phyloP scores from a whole-genome alignment of 2,888 invertebrate genomes.

The Tetrapedia diversipes region DNA sequence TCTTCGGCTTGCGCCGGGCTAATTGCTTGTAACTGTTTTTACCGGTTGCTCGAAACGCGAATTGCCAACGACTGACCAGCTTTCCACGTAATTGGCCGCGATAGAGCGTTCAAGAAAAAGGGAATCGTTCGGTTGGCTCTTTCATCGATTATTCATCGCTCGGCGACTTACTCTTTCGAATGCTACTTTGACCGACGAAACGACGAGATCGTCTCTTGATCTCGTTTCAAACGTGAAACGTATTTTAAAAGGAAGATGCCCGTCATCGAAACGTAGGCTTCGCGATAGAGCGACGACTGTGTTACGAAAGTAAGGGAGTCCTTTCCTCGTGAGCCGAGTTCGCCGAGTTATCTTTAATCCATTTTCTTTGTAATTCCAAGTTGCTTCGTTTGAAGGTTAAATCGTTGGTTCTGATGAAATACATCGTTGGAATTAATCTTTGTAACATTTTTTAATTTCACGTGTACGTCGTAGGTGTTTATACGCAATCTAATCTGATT shows the following conservation, averaged over 20 bases:
- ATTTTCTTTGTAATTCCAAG: too few species aligned
- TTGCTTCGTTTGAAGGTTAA: neutral
- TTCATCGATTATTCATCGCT: conserved; percentile 2
- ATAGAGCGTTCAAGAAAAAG: neutral
- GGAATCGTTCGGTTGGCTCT: neutral
- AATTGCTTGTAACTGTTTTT: conserved; percentile 1
- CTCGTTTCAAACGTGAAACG: neutral
- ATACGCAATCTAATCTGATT: neutral
- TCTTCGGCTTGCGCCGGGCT: neutral
- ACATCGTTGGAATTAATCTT: neutral
- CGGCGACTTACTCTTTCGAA: neutral
- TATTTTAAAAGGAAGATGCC: neutral
- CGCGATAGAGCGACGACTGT: neutral
- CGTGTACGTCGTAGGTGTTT: neutral
- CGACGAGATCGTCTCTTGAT: neutral
- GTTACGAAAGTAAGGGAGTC: neutral
- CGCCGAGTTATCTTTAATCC: conserved; percentile 10
- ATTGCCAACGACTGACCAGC: neutral
- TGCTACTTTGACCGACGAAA: neutral
- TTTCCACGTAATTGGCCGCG: neutral
- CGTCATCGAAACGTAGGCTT: neutral
- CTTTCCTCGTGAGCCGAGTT: conserved; percentile 6
- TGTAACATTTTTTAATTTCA: neutral
- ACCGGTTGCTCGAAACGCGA: neutral
- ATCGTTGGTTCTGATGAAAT: neutral